phyloP scores from a whole-genome alignment of 2,888 invertebrate species.

The Opisthograptis luteolata region DNA sequence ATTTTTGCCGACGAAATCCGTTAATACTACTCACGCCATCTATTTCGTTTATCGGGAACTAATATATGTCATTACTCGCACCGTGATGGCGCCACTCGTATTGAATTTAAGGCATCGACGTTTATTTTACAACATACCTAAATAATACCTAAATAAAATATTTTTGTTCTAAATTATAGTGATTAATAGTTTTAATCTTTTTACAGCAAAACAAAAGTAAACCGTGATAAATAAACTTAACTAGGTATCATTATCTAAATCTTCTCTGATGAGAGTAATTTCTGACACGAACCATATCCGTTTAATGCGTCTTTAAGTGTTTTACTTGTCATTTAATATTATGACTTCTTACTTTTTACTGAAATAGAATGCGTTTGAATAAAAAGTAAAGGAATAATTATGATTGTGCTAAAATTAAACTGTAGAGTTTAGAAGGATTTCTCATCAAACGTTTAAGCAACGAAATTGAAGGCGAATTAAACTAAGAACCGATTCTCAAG shows the following conservation, averaged over 20 bases:
- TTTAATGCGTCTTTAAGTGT: not conserved
- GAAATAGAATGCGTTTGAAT: not conserved
- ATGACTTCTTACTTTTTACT: not conserved
- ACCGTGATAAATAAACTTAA: no score
- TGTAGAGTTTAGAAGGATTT: not conserved
- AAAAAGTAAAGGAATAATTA: no score
- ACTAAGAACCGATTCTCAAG: conserved; percentile 44
- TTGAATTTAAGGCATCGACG: conserved; percentile 17
- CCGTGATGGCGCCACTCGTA: conserved; percentile 73
- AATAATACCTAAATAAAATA: no score
- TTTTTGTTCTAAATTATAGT: no score
- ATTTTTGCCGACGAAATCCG: no score
- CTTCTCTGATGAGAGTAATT: conserved; percentile 9
- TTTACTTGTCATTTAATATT: not conserved
- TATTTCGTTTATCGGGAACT: conserved; percentile 55
- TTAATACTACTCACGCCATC: conserved; percentile 62
- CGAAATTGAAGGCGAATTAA: conserved; percentile 19
- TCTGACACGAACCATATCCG: conserved; percentile 4
- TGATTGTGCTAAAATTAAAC: not conserved
- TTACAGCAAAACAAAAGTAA: no score
- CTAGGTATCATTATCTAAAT: conserved; percentile 5
- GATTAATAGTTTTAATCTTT: no score
- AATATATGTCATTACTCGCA: conserved; percentile 69
- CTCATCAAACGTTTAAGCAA: not conserved
- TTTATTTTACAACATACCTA: no score